Evolutionary conservation across 1,140 invertebrate species (phyloP).

Genomic region (Brachionus calyciflorus): DNA sequence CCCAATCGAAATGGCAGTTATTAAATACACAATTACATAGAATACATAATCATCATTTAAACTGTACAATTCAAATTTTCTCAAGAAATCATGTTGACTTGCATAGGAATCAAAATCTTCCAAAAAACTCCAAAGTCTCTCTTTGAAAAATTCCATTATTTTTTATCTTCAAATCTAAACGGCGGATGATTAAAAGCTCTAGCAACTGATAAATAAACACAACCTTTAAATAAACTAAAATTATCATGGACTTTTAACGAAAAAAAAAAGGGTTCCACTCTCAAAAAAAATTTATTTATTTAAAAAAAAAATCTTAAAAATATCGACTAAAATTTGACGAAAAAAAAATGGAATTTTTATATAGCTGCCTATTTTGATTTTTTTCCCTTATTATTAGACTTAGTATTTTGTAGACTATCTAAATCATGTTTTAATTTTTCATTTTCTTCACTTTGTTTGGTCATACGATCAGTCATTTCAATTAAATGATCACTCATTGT

Average conservation of each 20-base stretch:
- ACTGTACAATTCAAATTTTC: conserved; percentile 13
- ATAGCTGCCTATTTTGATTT: not conserved
- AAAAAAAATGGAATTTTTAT: no score
- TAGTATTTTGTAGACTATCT: not conserved
- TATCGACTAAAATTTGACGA: not conserved
- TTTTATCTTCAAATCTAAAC: not conserved
- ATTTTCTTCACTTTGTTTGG: conserved; percentile 31
- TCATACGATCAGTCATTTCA: conserved; percentile 40
- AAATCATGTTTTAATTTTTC: conserved; percentile 39
- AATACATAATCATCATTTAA: conserved; percentile 32
- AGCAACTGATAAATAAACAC: conserved; percentile 36
- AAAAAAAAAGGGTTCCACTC: not conserved
- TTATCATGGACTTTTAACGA: not conserved
- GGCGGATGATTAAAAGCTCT: conserved; percentile 6
- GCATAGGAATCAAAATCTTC: not conserved
- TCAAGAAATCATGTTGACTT: not conserved
- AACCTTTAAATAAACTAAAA: conserved; percentile 24
- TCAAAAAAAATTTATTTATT: no score
- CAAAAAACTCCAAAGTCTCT: not conserved
- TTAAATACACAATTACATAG: conserved; percentile 19
- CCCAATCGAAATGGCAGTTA: not conserved
- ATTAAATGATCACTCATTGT: conserved; percentile 46
- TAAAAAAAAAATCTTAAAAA: no score
- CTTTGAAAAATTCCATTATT: not conserved
- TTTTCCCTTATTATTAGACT: conserved; percentile 2